Percentiles rank a stretch among this genome's conserved stretches.
Conservation (phyloP, 2,888 invertebrate genomes). For the Polylopha cassiicola region DNA sequence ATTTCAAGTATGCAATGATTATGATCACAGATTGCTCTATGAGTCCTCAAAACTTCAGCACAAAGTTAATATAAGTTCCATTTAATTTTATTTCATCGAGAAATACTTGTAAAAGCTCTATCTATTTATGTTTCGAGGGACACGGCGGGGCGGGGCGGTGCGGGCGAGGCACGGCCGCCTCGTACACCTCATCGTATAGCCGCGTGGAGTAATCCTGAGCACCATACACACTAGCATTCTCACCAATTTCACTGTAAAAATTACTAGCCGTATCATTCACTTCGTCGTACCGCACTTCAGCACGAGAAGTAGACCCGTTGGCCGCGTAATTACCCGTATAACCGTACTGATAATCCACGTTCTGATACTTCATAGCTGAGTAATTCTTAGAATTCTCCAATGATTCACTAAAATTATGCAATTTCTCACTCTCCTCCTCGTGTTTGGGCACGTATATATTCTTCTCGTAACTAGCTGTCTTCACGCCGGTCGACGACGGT, state of each 20-base stretch:
- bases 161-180: slow-evolving; percentile 63
- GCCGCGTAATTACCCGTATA: slow-evolving; percentile 36
- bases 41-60: too few species aligned
- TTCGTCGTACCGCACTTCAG: slow-evolving; percentile 49
- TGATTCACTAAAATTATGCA: slow-evolving; percentile 59
- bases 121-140: slow-evolving; percentile 55
- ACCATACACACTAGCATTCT: slow-evolving; percentile 33
- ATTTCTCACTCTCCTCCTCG: slow-evolving; percentile 57
- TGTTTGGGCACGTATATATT: slow-evolving; percentile 65
- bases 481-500: slow-evolving; percentile 46
- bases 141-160: slow-evolving; percentile 79
- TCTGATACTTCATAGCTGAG: slow-evolving; percentile 62
- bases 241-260: slow-evolving; percentile 62
- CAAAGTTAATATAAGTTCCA: too few species aligned
- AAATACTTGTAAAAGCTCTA: slow-evolving; percentile 22
- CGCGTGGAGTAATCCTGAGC: slow-evolving; percentile 39
- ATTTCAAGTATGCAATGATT: too few species aligned
- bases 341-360: slow-evolving; percentile 47
- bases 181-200: slow-evolving; percentile 66
- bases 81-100: too few species aligned
- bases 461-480: slow-evolving; percentile 55
- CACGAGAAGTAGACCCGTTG: slow-evolving; percentile 38
- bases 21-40: too few species aligned
- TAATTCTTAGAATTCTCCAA: slow-evolving; percentile 67
- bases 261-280: slow-evolving; percentile 60